Evolutionary conservation across 2,113 vertebrate genomes (phyloP), one percentile per base, ranked within the genome.

Genomic region (Rutilus rutilus): DNA sequence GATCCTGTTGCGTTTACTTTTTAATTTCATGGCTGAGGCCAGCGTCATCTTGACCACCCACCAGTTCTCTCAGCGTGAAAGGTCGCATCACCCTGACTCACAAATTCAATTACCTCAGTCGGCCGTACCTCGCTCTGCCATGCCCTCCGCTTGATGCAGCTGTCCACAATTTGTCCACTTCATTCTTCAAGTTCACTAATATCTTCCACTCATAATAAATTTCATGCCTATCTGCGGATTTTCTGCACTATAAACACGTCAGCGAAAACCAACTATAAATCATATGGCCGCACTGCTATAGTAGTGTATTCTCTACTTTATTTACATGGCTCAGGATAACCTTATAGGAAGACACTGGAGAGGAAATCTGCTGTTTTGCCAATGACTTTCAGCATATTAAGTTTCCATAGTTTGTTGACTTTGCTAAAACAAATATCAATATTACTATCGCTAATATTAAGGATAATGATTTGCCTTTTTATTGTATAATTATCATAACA

Each of bases 11-110:
- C 84, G 86, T 91, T 90, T 90, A 87, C 89, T 88, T 76, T 93
- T 90, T 91, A 90, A 91, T 92, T 91, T 91, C 89, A 90, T 87
- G 88, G 89, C 75, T 85, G 65, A 87, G 78, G 45, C 86, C 73
- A 11, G 47, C 57, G 88, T 89, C 90, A 89, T 89, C 79, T 88
- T 88, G 87, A 91, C 92, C 90, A 90, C 87, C 88, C 88, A 85
- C 64, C 67, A 77, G 65, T 77, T 67, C 77, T 21, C 52, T 45
- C 62, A 30, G 60, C 15, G 33, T 52, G 85, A 86, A n/a, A 87
- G 80, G 88, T 84, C 88, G 59, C 25, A 71, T 82, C 83, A 89
- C 64, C 47, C 75, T 25, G 67, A 79, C 82, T 76, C 78, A 82
- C 87, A 87, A 88, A 88, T 91, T 87, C 85, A 92, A 90, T 92